These are phyloP conservation scores for Tethea ocularis DNA, from an alignment of 2,888 invertebrate species.

Conservation along the genomic window DNA sequence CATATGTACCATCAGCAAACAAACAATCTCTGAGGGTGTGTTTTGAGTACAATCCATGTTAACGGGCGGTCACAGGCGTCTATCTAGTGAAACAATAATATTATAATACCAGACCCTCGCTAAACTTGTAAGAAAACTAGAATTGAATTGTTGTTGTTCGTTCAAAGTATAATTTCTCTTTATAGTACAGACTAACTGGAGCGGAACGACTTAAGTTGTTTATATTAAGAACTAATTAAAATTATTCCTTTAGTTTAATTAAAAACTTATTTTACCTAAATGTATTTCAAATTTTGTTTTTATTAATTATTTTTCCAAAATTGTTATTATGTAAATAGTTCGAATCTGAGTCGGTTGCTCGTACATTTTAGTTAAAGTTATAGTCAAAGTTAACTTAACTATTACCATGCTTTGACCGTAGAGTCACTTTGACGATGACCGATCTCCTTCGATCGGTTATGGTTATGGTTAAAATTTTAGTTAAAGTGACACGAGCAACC, in stretches of 20 bases:
- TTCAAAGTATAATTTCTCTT: not conserved
- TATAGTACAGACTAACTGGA: not conserved
- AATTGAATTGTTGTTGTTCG: not conserved
- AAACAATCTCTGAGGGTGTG: not conserved
- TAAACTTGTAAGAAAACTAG: not conserved
- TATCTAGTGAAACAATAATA: slow-evolving; percentile 3
- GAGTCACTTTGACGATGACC: too few species aligned
- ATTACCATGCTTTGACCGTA: too few species aligned
- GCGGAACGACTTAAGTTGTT: too few species aligned
- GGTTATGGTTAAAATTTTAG: too few species aligned
- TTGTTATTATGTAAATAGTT: not conserved
- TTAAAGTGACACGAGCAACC: too few species aligned
- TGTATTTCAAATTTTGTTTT: not conserved
- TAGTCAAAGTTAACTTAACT: too few species aligned
- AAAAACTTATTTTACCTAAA: not conserved
- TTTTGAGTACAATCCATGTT: not conserved
- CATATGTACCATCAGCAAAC: too few species aligned
- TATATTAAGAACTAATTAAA: not conserved
- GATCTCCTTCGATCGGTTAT: too few species aligned
- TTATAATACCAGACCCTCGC: not conserved
- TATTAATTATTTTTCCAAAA: not conserved
- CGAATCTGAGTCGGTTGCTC: too few species aligned
- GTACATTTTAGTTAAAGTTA: too few species aligned
- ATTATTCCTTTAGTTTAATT: not conserved
- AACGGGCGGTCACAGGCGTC: not conserved